These are phyloP conservation scores for Ruditapes philippinarum DNA, from an alignment of 1,140 invertebrate genomes.

Conservation along the genomic window DNA sequence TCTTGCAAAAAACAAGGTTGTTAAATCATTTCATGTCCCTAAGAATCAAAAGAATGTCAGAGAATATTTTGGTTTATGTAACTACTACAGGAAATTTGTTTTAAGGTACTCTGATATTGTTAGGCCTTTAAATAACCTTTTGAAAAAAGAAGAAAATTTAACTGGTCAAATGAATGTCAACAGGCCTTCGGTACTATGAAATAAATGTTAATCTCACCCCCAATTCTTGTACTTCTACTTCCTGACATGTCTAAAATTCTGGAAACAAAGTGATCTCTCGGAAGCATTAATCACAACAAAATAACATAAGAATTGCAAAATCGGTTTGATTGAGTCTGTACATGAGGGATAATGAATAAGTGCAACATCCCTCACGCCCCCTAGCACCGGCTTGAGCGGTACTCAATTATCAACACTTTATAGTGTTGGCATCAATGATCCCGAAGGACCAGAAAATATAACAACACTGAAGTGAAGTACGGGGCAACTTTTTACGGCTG, in stretches of 20 bases:
- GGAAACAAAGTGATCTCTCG: no score
- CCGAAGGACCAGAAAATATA: no score
- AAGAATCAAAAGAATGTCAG: constrained; percentile 82
- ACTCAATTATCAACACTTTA: no score
- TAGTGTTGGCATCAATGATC: no score
- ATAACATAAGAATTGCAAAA: no score
- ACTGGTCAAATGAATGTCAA: constrained; percentile 69
- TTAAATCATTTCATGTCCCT: constrained; percentile 62
- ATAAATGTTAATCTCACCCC: constrained; percentile 59
- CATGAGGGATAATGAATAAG: no score
- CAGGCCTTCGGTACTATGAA: constrained; percentile 72
- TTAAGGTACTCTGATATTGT: constrained; percentile 80
- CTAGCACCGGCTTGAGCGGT: no score
- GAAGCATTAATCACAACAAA: no score
- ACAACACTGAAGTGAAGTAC: no score
- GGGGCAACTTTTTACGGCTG: no score
- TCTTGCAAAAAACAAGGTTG: constrained; percentile 31
- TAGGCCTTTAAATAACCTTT: constrained; percentile 83
- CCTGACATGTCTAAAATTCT: constrained; percentile 68
- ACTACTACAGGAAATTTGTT: constrained; percentile 85
- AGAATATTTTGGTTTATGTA: constrained; percentile 86
- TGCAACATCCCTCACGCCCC: no score
- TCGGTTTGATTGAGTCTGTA: no score
- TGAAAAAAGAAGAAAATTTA: constrained; percentile 71
- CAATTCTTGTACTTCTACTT: constrained; percentile 64